Percentiles rank a stretch among this genome's conserved stretches.
These are phyloP conservation scores for Sebastiscus tertius DNA, from an alignment of 2,797 vertebrate genomes.

Conservation along the genomic window DNA sequence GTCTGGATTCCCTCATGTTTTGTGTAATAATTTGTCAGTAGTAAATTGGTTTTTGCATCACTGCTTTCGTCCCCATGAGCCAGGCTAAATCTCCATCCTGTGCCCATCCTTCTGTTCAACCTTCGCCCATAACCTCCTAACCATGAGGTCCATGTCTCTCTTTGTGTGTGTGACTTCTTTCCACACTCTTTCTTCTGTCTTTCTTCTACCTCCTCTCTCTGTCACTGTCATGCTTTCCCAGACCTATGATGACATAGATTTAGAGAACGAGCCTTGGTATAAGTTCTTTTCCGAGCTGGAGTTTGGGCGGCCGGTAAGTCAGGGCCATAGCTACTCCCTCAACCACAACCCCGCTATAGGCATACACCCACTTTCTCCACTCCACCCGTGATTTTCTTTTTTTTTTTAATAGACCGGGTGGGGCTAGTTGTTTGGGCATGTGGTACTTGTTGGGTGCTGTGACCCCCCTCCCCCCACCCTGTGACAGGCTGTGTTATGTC, in stretches of 20 bases:
- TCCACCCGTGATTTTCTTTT: constrained; percentile 45
- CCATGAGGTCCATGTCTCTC: constrained; percentile 75
- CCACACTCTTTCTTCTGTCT: constrained; percentile 61
- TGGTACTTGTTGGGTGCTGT: constrained; percentile 75
- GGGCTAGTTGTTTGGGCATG: constrained; percentile 78
- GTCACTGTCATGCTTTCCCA: constrained; percentile 82
- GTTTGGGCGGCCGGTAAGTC: constrained; percentile 99
- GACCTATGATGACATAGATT: constrained; percentile 99
- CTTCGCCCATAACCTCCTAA: constrained; percentile 64
- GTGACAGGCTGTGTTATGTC: constrained; percentile 58
- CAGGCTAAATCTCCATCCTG: constrained; percentile 54
- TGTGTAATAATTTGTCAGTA: neutral
- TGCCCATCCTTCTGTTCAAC: constrained; percentile 53
- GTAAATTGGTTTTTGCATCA: constrained; percentile 12
- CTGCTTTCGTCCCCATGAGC: constrained; percentile 33
- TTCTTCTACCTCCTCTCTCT: constrained; percentile 63
- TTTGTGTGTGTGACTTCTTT: constrained; percentile 72
- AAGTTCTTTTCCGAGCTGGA: constrained; percentile 99
- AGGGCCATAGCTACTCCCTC: constrained; percentile 67
- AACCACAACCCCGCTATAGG: constrained; percentile 60
- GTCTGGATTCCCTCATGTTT: neutral
- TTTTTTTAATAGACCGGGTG: constrained; percentile 56
- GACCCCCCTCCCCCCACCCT: constrained; percentile 36
- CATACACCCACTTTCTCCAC: constrained; percentile 61
- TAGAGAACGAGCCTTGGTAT: constrained; percentile 99